phyloP scores from a whole-genome alignment of 1,140 invertebrate genomes.

The Adoxophyes honmai region DNA sequence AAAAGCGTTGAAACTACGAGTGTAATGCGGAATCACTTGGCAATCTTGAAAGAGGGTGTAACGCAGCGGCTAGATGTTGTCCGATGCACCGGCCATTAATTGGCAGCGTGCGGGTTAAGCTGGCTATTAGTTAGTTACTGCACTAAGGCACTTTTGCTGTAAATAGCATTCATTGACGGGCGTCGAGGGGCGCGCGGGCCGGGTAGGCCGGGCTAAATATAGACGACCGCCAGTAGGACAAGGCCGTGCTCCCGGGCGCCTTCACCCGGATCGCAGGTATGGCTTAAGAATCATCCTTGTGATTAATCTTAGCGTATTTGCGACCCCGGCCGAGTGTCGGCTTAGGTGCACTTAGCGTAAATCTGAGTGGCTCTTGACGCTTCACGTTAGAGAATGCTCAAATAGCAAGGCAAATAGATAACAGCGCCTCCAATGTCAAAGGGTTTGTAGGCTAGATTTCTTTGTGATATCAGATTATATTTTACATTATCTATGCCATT shows the following conservation, averaged over 20 bases:
- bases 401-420: constrained; percentile 21
- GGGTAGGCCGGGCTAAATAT: constrained; percentile 50
- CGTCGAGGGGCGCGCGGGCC: constrained; percentile 23
- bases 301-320: constrained; percentile 51
- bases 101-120: not conserved
- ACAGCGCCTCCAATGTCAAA: not conserved
- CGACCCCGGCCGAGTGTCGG: constrained; percentile 30
- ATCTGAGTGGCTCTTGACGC: constrained; percentile 26
- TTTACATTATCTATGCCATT: not conserved
- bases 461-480: not conserved
- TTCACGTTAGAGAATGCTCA: constrained; percentile 22
- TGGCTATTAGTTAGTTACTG: not conserved
- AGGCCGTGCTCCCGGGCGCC: constrained; percentile 42
- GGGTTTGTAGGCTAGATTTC: not conserved
- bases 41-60: not conserved
- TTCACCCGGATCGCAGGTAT: constrained; percentile 42
- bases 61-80: not conserved
- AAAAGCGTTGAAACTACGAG: no score
- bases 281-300: constrained; percentile 46
- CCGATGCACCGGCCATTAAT: not conserved
- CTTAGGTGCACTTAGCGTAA: constrained; percentile 31
- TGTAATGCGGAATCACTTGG: no score
- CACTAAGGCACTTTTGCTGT: constrained; percentile 31
- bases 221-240: constrained; percentile 56
- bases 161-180: constrained; percentile 56